Evolutionary conservation across 2,888 invertebrate genomes (phyloP).

Genomic region (Lycocerus yunnanus): DNA sequence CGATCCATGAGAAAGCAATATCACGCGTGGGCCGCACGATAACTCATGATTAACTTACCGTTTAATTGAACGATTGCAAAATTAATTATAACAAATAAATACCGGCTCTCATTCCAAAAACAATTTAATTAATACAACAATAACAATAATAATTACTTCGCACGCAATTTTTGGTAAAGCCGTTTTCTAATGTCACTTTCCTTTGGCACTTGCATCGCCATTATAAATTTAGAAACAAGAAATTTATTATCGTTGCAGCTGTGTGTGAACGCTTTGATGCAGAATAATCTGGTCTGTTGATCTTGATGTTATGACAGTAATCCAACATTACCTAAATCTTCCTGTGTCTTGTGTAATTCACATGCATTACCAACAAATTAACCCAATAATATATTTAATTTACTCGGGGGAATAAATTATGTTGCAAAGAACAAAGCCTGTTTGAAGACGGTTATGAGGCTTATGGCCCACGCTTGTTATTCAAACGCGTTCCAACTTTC

Average conservation of each 20-base stretch:
- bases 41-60: constrained; percentile 1
- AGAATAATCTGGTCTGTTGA: neutral
- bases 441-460: neutral
- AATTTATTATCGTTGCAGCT: neutral
- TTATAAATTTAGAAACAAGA: neutral
- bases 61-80: neutral
- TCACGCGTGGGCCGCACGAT: constrained; percentile 6
- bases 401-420: neutral
- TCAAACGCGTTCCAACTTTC: neutral
- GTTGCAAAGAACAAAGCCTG: neutral
- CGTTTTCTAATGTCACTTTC: neutral
- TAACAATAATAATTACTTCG: neutral
- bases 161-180: neutral
- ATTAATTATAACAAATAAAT: neutral
- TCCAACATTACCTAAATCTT: neutral
- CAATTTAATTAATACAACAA: neutral
- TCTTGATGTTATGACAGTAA: neutral
- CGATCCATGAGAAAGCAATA: constrained; percentile 8
- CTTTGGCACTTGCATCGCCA: neutral
- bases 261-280: neutral
- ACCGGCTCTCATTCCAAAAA: neutral
- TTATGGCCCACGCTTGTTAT: neutral
- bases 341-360: neutral
- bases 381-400: neutral
- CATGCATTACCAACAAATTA: neutral